Conservation (phyloP, 2,113 vertebrate genomes). For the Callipepla californica region DNA sequence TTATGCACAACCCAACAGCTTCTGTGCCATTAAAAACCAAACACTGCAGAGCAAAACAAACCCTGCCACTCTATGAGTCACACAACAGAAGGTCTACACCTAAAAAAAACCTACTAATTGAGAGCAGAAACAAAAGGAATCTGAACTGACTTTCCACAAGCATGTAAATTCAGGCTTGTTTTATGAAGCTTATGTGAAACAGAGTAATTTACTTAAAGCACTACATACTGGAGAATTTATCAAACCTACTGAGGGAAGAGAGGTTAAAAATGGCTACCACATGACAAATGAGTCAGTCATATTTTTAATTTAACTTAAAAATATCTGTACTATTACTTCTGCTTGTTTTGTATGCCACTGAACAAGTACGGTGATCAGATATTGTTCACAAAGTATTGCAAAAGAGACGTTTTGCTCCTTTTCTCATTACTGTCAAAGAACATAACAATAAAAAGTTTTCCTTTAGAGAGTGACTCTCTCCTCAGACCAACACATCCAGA, state of each 20-base stretch:
- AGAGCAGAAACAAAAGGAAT: accelerated
- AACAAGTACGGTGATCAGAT: neutral
- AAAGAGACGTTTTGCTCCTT: neutral
- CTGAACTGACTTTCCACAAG: neutral
- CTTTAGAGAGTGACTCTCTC: neutral
- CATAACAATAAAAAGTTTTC: neutral
- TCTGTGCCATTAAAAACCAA: neutral
- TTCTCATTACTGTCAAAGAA: neutral
- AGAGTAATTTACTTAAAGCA: neutral
- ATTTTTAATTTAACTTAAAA: neutral
- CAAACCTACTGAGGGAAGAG: neutral
- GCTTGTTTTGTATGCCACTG: neutral
- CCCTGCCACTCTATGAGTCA: accelerated
- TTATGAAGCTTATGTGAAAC: neutral
- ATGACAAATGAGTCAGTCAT: neutral
- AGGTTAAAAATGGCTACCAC: neutral
- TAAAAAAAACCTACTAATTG: neutral
- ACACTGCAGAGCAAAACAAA: neutral
- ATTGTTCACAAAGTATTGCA: neutral
- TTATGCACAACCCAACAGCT: accelerated
- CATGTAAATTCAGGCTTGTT: neutral
- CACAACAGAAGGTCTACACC: neutral
- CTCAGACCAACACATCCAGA: neutral
- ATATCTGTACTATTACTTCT: neutral
- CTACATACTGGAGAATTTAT: neutral